A percentile compares a stretch with the other conserved stretches of the same genome.
These are phyloP conservation scores for Barnardius zonarius DNA, from an alignment of 2,113 vertebrate species.

Conservation along the genomic window DNA sequence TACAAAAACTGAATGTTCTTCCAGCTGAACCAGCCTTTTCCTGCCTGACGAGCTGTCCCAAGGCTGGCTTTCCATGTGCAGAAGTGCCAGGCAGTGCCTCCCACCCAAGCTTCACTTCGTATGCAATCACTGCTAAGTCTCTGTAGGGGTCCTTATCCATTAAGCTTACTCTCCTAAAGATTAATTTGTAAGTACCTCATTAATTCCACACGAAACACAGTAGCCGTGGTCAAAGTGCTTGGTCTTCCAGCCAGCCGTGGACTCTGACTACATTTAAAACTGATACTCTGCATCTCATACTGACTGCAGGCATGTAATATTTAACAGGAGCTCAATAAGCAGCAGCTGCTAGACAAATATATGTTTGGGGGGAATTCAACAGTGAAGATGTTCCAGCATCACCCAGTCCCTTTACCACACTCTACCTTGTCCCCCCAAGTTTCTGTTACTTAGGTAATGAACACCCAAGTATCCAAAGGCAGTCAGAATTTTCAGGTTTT, in stretches of 20 bases:
- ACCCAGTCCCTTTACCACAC: not conserved
- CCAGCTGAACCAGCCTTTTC: not conserved
- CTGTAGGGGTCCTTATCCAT: not conserved
- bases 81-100: not conserved
- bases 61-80: not conserved
- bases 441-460: not conserved
- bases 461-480: not conserved
- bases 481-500: not conserved
- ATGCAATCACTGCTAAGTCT: not conserved
- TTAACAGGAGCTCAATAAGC: not conserved
- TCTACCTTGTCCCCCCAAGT: not conserved
- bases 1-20: not conserved
- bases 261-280: not conserved
- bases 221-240: not conserved
- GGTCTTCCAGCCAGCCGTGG: not conserved
- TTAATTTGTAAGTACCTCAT: conserved; percentile 11
- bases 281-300: not conserved
- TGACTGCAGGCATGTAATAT: not conserved
- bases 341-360: not conserved
- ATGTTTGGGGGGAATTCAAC: not conserved
- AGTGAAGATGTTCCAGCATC: not conserved
- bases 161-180: not conserved
- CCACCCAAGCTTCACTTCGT: not conserved
- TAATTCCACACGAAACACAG: not conserved
- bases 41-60: not conserved